Evolutionary conservation across 35 echinoderm and acorn worm species (phyloP), one percentile per base, ranked within the genome.

Genomic region (Ophiothrix spiculata): DNA sequence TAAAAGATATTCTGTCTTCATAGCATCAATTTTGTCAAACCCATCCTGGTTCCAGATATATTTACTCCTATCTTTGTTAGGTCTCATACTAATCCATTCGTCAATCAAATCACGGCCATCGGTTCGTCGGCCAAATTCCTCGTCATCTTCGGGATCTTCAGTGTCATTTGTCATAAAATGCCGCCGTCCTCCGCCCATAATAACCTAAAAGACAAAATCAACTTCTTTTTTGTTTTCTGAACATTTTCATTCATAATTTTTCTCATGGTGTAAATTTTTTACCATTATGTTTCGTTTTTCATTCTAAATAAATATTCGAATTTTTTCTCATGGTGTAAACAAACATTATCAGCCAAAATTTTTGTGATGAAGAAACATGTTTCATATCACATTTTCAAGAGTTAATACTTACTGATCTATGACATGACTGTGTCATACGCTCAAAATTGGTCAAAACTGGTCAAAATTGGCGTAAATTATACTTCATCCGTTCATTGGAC

Each of bases 31-130:
- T 33, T 40, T 28, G 34, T 94, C 75, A 73, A 99, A 99, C 1
- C 89, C 89, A 0, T 39, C 82, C 38, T 82, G 16, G 39, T 99
- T 99, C 96, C 96, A 99, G 0, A 99, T 92, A 83, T 94, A 99
- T 12, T 85, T 16, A 0, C 84, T 82, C 15, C 73, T 91, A 38
- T 49, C 80, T 0, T 46, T 31, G 6, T 91, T 85, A 69, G 60
- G 60, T 79, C 93, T 94, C 76, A 63, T 54, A 8, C 78, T 46
- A 0, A 89, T 34, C 96, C 96, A 99, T 56, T 99, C 96, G 1
- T 99, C 74, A 34, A 94, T 94, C 13, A 99, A 82, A 80, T 99
- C 78, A 16, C 96, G 85, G 0, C 86, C 83, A 60, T 99, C 95
- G 28, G 33, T 80, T 39, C 96, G 76, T 33, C 77, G 54, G 75